phyloP scores from a whole-genome alignment of 2,113 vertebrate species.

The Ceratotherium simum region DNA sequence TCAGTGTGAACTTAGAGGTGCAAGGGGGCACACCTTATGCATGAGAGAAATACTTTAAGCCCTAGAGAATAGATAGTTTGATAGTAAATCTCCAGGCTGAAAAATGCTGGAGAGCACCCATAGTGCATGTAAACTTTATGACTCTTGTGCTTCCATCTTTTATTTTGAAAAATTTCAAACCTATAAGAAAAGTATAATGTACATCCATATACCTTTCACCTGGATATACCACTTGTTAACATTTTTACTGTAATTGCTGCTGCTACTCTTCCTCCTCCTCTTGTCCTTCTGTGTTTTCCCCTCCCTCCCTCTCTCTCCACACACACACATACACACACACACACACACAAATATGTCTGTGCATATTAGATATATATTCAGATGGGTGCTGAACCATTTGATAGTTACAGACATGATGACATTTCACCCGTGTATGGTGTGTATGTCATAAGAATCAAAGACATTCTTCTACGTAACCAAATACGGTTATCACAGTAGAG shows the following conservation, averaged over 20 bases:
- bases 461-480: background rate
- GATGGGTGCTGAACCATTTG: background rate
- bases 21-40: background rate
- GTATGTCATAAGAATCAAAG: background rate
- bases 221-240: background rate
- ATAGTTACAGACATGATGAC: background rate
- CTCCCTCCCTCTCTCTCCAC: background rate
- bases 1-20: background rate
- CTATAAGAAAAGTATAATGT: background rate
- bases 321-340: background rate
- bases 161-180: conserved; percentile 22
- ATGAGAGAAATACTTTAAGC: background rate
- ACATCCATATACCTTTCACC: background rate
- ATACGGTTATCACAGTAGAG: background rate
- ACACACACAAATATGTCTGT: background rate
- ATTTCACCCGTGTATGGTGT: background rate
- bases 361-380: background rate
- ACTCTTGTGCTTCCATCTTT: background rate
- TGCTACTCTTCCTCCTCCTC: background rate
- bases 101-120: background rate
- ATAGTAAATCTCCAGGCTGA: background rate
- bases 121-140: background rate
- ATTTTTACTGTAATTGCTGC: background rate
- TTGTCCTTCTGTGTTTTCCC: background rate
- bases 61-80: background rate